Conservation (phyloP, 2,888 invertebrate genomes). For the Caenorhabditis doughertyi region DNA sequence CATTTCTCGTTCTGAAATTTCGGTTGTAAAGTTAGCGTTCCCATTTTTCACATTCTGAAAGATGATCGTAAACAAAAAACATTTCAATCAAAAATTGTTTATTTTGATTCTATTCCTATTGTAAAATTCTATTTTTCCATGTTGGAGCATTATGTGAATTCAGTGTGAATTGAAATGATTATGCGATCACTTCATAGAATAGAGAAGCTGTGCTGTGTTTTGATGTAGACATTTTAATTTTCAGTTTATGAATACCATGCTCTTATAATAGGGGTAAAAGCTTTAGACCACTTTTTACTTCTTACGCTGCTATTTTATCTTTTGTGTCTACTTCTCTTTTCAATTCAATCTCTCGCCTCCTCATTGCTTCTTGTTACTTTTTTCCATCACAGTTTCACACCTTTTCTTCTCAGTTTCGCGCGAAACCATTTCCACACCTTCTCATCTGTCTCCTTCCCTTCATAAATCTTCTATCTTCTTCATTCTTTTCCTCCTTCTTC, state of each 20-base stretch:
- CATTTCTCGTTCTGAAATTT: not conserved
- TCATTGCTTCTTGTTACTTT: conserved; percentile 10
- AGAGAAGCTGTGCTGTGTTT: no score
- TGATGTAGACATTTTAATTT: no score
- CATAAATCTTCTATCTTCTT: conserved; percentile 40
- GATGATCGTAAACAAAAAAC: conserved; percentile 12
- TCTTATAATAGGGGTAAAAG: no score
- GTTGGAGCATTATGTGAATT: no score
- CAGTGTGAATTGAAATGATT: no score
- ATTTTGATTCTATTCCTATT: not conserved
- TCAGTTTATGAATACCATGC: no score
- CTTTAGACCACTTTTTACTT: not conserved
- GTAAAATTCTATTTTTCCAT: no score
- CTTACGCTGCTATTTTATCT: not conserved
- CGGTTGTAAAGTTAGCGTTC: conserved; percentile 17
- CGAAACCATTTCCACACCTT: conserved; percentile 19
- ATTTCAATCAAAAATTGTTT: not conserved
- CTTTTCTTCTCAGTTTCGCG: conserved; percentile 36
- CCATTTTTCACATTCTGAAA: not conserved
- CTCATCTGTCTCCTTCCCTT: conserved; percentile 11
- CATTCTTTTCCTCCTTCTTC: not conserved
- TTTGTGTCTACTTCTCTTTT: conserved; percentile 30
- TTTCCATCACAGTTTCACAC: conserved; percentile 49
- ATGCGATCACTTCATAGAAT: no score
- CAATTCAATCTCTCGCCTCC: not conserved